These are phyloP conservation scores for Orycteropus afer DNA, from an alignment of 2,113 vertebrate genomes.

Conservation along the genomic window DNA sequence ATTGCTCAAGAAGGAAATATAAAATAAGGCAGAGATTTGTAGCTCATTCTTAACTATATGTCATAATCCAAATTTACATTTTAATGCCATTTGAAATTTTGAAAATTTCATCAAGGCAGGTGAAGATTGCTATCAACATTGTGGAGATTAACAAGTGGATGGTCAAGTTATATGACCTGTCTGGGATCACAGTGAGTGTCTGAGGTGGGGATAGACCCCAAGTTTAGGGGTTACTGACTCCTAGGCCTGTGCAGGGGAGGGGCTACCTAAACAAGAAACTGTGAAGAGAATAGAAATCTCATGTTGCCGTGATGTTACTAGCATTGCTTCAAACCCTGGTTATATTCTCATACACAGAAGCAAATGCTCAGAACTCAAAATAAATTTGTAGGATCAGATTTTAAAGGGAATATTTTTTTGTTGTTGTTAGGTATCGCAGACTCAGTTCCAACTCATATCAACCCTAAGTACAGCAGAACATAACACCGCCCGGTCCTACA, in stretches of 20 bases:
- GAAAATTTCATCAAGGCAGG: neutral
- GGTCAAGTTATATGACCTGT: neutral
- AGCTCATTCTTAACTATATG: neutral
- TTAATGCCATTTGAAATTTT: neutral
- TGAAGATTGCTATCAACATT: neutral
- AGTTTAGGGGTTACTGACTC: neutral
- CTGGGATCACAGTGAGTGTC: neutral
- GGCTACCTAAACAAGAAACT: fast-evolving
- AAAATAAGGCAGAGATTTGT: neutral
- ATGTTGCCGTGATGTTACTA: neutral
- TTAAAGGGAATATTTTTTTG: too few relatives aligned
- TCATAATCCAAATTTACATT: neutral
- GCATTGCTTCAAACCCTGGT: neutral
- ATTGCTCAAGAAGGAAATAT: neutral
- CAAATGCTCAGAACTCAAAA: neutral
- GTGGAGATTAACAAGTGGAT: neutral
- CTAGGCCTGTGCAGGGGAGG: fast-evolving
- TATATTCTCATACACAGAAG: neutral
- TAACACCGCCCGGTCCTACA: too few relatives aligned
- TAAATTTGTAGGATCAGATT: neutral
- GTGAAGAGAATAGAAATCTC: neutral
- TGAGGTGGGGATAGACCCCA: neutral
- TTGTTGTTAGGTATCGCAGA: too few relatives aligned
- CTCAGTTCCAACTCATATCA: too few relatives aligned
- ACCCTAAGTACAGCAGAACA: too few relatives aligned